Evolutionary conservation across 2,797 vertebrate genomes (phyloP), one percentile per base, ranked within the genome.

Genomic region (Pyrocephalus nanus): DNA sequence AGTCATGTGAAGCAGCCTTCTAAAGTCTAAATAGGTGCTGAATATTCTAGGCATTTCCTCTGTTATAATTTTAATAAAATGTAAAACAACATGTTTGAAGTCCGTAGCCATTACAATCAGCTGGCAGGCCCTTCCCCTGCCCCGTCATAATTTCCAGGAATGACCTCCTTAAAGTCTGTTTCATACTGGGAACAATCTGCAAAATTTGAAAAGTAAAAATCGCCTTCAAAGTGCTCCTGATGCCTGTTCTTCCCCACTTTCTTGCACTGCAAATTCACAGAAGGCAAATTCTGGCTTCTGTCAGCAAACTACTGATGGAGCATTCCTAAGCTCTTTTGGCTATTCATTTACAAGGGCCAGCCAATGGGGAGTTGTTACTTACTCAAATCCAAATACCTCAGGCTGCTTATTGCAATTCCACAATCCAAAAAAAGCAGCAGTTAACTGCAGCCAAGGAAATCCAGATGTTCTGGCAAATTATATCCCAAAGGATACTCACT

Each of bases 231-330:
- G 18, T 13, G 29, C 29, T 36, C 30, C 16, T 18, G 7, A 73
- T 57, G 16, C 14, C 47, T 51, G 34, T 19, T 64, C 42, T 78
- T 79, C 43, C 40, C 15, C 22, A 26, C 29, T 65, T 69, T 47
- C 64, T 94, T 79, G 55, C 48, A 30, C 43, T 29, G 36, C 2
- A 16, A 84, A 91, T n/a, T 71, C 69, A 77, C 53, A 77, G 47
- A 94, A 92, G 50, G 53, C 17, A 86, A 76, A 86, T 54, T 83
- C 57, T 64, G 65, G 54, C 58, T 95, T 65, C 70, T 51, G 15
- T 58, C 57, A 65, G 81, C 60, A 77, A 80, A 50, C 32, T 53
- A 57, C 79, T 36, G 38, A 88, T n/a, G 54, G 14, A 90, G 42
- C 53, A 70, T 25, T 70, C 64, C 58, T 43, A 38, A 74, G 47